Evolutionary conservation across 2,888 invertebrate genomes (phyloP), one percentile per base, ranked within the genome.

Genomic region (Sceliomorpha sp.): DNA sequence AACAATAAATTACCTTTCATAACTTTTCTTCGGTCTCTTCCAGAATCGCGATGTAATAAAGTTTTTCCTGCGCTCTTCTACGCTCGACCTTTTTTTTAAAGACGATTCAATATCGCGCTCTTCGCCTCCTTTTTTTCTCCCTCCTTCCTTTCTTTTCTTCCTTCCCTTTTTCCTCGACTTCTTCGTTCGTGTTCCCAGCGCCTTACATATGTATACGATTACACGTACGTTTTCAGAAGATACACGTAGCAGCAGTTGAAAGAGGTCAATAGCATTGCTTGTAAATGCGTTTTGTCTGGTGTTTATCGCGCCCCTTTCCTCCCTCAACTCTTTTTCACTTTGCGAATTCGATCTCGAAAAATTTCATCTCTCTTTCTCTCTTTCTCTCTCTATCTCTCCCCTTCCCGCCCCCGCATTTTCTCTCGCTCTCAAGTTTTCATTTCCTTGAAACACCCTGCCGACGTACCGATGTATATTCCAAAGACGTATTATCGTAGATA

Each of bases 1-100:
- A 70, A 70, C 70, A 64, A 70, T 70, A 70, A 70, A 70, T 70
- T 70, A 70, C 70, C 64, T 70, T 70, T 64, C 64, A 70, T 70
- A 70, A 70, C 70, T 64, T 70, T 70, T 64, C 64, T 20, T 20
- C 60, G 60, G 53, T 64, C 70, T 70, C 44, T 48, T 64, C 70
- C 45, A 56, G 50, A 70, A 70, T 64, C 55, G 64, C 53, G 55
- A 45, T 39, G 63, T 58, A 69, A 63, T 69, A 53, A 63, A 69
- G 53, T 62, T 53, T 40, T 48, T 47, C 42, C 31, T 40, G 20
- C 7, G 13, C 26, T 14, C 13, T 39, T 31, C 37, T 15, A 31
- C 14, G 47, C 14, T 36, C 53, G 36, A 47, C 34, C 29, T 39
- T 58, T 45, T 15, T n/a, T n/a, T n/a, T n/a, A n/a, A n/a, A n/a